A percentile compares a stretch with the other conserved stretches of the same genome.
Evolutionary conservation across 2,797 vertebrate genomes (phyloP).

Genomic region (Danio jaintianensis): DNA sequence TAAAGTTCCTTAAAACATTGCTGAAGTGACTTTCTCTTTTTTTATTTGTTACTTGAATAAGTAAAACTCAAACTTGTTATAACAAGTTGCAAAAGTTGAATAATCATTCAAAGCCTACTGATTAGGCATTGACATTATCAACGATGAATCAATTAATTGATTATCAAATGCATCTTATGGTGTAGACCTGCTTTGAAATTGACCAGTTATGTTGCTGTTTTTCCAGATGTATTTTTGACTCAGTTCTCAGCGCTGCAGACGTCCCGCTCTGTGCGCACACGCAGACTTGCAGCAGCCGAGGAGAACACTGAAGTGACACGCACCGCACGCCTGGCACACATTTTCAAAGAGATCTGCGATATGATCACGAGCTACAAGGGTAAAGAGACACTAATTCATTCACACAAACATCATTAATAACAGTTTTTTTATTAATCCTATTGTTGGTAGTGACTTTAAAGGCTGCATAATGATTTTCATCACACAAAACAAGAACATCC

Average conservation of each 20-base stretch:
- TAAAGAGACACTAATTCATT: conserved; percentile 62
- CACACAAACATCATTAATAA: neutral
- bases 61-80: no score
- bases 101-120: no score
- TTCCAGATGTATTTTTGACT: conserved; percentile 97
- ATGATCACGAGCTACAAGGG: conserved; percentile 98
- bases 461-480: neutral
- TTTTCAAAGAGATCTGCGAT: conserved; percentile 99
- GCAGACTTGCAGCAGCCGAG: conserved; percentile 92
- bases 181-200: no score
- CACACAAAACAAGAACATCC: neutral
- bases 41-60: no score
- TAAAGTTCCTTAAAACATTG: no score
- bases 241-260: conserved; percentile 99
- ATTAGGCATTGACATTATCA: no score
- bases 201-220: conserved; percentile 9
- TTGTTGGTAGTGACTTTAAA: neutral
- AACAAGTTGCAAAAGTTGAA: no score
- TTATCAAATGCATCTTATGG: no score
- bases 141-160: no score
- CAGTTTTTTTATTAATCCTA: neutral
- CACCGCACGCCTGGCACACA: conserved; percentile 96
- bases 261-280: conserved; percentile 91
- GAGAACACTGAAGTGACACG: conserved; percentile 97
- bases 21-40: no score